These are phyloP conservation scores for Avahi laniger DNA, from an alignment of 2,797 vertebrate genomes.

Conservation along the genomic window DNA sequence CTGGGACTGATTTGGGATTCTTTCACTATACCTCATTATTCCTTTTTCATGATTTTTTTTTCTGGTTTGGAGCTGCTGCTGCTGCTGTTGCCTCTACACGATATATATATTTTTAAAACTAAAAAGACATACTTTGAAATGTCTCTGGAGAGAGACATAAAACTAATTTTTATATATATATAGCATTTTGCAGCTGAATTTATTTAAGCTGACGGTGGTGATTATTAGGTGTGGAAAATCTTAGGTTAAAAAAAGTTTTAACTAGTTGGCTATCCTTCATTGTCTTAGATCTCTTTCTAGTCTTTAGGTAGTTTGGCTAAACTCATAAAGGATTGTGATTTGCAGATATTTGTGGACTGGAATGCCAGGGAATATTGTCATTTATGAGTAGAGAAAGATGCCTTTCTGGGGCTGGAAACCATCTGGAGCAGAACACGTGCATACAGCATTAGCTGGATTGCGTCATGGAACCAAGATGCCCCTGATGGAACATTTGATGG, in stretches of 20 bases:
- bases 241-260: constrained; percentile 11
- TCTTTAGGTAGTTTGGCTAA: constrained; percentile 56
- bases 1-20: constrained; percentile 83
- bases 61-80: constrained; percentile 66
- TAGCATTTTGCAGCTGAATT: constrained; percentile 56
- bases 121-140: constrained; percentile 73
- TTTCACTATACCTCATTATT: constrained; percentile 82
- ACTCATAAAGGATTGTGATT: constrained; percentile 63
- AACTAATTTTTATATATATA: constrained; percentile 67
- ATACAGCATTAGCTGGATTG: constrained; percentile 54
- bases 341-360: constrained; percentile 63
- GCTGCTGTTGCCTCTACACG: constrained; percentile 20
- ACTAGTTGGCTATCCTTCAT: constrained; percentile 34
- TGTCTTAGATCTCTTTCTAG: constrained; percentile 56
- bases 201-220: constrained; percentile 67
- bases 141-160: constrained; percentile 58
- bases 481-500: constrained; percentile 54
- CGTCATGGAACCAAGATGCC: constrained; percentile 58
- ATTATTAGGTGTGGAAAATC: constrained; percentile 23
- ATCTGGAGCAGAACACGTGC: constrained; percentile 44
- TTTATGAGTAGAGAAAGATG: constrained; percentile 54
- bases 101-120: constrained; percentile 63
- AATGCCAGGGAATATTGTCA: constrained; percentile 52
- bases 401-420: constrained; percentile 66
- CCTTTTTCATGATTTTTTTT: constrained; percentile 58